Percentiles rank a stretch among this genome's conserved stretches.
Evolutionary conservation across 2,113 vertebrate species (phyloP).

Genomic region (Calidris pugnax): DNA sequence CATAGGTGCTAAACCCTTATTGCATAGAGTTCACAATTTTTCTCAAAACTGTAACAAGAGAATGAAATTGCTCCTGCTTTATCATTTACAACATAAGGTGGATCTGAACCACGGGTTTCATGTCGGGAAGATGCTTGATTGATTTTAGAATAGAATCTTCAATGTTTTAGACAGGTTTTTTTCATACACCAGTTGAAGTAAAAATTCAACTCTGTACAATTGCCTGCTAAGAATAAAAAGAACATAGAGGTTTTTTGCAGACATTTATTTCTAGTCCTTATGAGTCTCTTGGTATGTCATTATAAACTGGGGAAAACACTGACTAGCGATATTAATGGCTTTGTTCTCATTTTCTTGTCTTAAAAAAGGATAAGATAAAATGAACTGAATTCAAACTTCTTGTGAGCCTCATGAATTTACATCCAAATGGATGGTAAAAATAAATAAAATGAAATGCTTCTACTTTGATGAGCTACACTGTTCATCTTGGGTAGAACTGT

Average conservation of each 20-base stretch:
- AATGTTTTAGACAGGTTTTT: background rate
- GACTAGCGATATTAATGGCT: background rate
- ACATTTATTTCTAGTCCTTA: slow-evolving; percentile 27
- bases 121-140: background rate
- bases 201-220: background rate
- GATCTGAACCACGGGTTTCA: background rate
- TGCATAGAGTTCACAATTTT: background rate
- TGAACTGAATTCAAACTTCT: background rate
- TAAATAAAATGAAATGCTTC: background rate
- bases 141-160: slow-evolving; percentile 29
- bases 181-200: background rate
- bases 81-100: background rate
- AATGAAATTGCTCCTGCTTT: background rate
- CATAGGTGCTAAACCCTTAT: background rate
- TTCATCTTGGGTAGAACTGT: background rate
- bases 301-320: slow-evolving; percentile 13
- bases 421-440: background rate
- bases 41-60: background rate
- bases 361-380: background rate
- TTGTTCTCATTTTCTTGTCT: slow-evolving; percentile 1
- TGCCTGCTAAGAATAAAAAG: slow-evolving; percentile 6
- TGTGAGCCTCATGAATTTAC: background rate
- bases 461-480: background rate
- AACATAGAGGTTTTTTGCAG: background rate
- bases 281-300: background rate